phyloP scores from a whole-genome alignment of 2,888 invertebrate genomes.

The Trachelus iudaicus region DNA sequence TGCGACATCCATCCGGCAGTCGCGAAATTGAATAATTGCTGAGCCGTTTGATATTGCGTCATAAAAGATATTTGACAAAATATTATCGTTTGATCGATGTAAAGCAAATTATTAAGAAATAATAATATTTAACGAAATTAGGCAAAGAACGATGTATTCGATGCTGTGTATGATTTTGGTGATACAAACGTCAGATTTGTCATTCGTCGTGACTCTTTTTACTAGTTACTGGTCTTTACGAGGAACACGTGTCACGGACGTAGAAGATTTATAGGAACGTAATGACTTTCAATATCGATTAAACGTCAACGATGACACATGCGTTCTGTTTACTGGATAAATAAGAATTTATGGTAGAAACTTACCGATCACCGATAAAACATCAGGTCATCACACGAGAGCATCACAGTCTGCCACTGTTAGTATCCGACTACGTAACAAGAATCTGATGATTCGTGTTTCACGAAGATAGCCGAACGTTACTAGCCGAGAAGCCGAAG shows the following conservation, averaged over 20 bases:
- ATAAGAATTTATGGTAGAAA: background rate
- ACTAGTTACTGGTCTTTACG: background rate
- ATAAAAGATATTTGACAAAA: too few relatives aligned
- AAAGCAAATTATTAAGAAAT: background rate
- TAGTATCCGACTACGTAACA: background rate
- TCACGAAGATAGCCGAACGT: background rate
- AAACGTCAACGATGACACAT: background rate
- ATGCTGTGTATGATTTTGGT: background rate
- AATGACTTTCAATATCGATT: background rate
- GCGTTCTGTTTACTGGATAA: background rate
- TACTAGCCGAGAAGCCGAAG: background rate
- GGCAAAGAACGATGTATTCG: background rate
- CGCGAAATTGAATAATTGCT: background rate
- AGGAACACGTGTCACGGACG: background rate
- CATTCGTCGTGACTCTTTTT: background rate
- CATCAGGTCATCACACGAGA: background rate
- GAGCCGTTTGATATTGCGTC: background rate
- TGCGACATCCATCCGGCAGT: too few relatives aligned
- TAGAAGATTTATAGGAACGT: background rate
- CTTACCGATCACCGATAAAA: background rate
- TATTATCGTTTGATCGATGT: background rate
- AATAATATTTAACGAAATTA: background rate
- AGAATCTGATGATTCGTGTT: background rate
- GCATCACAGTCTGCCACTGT: background rate
- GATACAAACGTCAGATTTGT: background rate